Evolutionary conservation across 2,797 vertebrate species (phyloP), one percentile per base, ranked within the genome.

Genomic region (Craterocephalus amniculus): DNA sequence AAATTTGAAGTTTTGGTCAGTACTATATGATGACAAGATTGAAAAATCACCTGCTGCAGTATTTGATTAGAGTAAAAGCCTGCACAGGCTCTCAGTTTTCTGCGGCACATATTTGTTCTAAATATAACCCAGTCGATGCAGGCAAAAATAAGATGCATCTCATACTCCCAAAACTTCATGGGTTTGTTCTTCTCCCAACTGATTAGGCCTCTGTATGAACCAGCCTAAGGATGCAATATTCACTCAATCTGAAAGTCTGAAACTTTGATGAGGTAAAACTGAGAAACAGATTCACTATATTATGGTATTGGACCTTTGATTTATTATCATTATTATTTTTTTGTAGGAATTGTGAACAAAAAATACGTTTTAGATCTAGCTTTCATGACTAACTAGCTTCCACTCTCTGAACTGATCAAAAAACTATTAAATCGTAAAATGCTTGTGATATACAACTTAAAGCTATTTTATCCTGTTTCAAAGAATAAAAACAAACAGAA

Each of bases 121-220:
- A 79, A 80, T 56, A 73, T 78, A 67, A 78, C 78, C 29, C 45
- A 64, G 57, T 69, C 38, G 36, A 62, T 83, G 26, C 26, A 64
- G 31, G 18, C 52, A 48, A 35, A 63, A 62, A 34, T n/a, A n/a
- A n/a, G n/a, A n/a, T n/a, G n/a, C n/a, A n/a, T n/a, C n/a, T n/a
- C n/a, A n/a, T 80, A 52, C 24, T 72, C 75, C 64, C 71, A 71
- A 79, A 70, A 70, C 49, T 49, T 77, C 67, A 61, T 67, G 10
- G 68, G 67, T 67, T 59, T 58, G 49, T 51, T 36, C 72, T 38
- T 38, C 51, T 4, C 69, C 63, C 51, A 29, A 26, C 43, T 78
- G 58, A 70, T 78, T 35, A 51, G 27, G 38, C 72, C 64, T 61
- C 12, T 64, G 51, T 26, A 29, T 51, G 32, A 6, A 55, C 24